Evolutionary conservation across 1,140 invertebrate genomes (phyloP).

Genomic region (Drosophila ficusphila): DNA sequence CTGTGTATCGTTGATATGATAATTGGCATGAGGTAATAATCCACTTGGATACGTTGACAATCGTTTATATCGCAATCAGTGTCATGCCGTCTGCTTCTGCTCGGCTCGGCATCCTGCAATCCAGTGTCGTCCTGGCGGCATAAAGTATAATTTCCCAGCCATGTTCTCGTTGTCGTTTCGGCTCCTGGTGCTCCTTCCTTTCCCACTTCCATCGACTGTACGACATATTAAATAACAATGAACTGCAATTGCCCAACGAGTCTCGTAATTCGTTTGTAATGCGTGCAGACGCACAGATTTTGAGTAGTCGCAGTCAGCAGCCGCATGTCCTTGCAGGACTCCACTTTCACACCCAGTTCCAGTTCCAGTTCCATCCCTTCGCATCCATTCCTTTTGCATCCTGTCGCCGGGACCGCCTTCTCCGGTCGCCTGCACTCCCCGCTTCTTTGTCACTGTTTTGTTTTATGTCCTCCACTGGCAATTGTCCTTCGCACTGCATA

Average conservation of each 20-base stretch:
- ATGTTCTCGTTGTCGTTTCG: constrained; percentile 27
- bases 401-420: not conserved
- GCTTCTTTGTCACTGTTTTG: constrained; percentile 53
- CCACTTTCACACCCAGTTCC: not conserved
- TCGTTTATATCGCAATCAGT: constrained; percentile 83
- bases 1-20: constrained; percentile 82
- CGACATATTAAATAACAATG: constrained; percentile 82
- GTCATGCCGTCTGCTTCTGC: constrained; percentile 70
- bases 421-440: not conserved
- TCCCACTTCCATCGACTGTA: constrained; percentile 25
- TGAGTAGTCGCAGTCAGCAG: constrained; percentile 59
- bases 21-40: constrained; percentile 83
- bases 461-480: constrained; percentile 58
- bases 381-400: not conserved
- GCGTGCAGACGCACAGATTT: constrained; percentile 81
- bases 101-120: constrained; percentile 38
- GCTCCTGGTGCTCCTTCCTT: constrained; percentile 2
- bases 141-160: constrained; percentile 77
- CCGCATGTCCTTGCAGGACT: constrained; percentile 25
- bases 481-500: constrained; percentile 53
- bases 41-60: constrained; percentile 83
- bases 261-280: constrained; percentile 81
- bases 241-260: constrained; percentile 81
- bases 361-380: constrained; percentile 9
- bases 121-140: constrained; percentile 60